Base-by-base conservation (phyloP, 1,140 invertebrate species). In the Oedothorax gibbosus region DNA sequence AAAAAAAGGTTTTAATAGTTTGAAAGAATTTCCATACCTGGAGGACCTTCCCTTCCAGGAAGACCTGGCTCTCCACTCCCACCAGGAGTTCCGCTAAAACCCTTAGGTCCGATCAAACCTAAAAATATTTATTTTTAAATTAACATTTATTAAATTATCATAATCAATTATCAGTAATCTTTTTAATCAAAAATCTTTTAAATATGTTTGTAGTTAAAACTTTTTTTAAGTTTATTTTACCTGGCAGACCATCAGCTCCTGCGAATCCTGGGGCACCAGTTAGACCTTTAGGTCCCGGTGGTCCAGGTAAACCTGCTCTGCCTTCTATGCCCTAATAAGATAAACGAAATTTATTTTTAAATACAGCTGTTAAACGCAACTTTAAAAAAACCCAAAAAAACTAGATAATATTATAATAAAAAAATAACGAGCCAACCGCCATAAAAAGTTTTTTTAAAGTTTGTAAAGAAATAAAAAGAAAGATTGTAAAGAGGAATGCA, bases 261-360 rank as follows among this genome's bases (percentile, higher is more conserved):
- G 71, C 14, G 4, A 82, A 73, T n/a, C 85, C 85, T 35, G 78
- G 56, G 57, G 75, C 49, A 35, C 85, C 85, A 15, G 35, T 10
- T 9, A 57, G 21, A 73, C 85, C 85, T 73, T 75, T 85, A 0
- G 57, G 60, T 12, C 93, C 93, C 49, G 91, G 91, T 60, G 91
- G 90, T 15, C 93, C 93, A 7, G 86, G 87, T 49, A 86, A 72
- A 71, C 90, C 90, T 89, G 92, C 92, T 7, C 93, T 92, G 87
- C 93, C 93, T 90, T 93, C 87, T 20, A 80, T 79, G 20, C 81
- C 86, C 82, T 93, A 93, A 18, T 94, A 93, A 79, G 92, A 92
- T 75, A 95, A 95, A 14, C 92, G 92, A 62, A 94, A 56, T 7
- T 10, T 56, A 56, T 71, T 71, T 71, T 50, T 15, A 66, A 60